Conservation (phyloP, 30 jellyfish, hydroid and myxozoan genomes). For the Hydractinia echinata region DNA sequence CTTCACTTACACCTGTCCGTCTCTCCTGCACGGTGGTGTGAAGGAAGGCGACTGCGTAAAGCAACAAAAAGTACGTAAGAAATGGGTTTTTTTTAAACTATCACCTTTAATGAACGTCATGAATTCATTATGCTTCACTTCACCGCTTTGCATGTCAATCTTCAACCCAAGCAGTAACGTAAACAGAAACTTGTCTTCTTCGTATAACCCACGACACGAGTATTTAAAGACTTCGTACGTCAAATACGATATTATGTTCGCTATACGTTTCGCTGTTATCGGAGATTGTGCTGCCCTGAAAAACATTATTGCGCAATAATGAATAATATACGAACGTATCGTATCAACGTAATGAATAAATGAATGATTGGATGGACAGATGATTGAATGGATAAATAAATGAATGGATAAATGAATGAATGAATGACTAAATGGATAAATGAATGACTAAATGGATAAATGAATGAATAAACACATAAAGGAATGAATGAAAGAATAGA, state of each 20-base stretch:
- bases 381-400: no score
- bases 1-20: conserved; percentile 63
- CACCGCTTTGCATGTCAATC: conserved; percentile 57
- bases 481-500: no score
- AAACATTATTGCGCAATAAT: neutral
- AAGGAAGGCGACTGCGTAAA: conserved; percentile 77
- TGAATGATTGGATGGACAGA: no score
- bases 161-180: conserved; percentile 70
- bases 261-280: conserved; percentile 63
- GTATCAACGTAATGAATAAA: no score
- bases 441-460: no score
- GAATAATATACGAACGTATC: no score
- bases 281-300: conserved; percentile 65
- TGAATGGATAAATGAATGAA: no score
- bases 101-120: conserved; percentile 65
- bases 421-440: no score
- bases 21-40: conserved; percentile 81
- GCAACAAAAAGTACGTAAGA: neutral
- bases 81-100: neutral
- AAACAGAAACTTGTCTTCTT: conserved; percentile 71
- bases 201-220: conserved; percentile 73
- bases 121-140: conserved; percentile 62
- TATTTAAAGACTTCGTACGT: conserved; percentile 75
- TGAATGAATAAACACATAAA: no score
- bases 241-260: conserved; percentile 54